Evolutionary conservation across 2,113 vertebrate genomes (phyloP).

Genomic region (Gallinago media): DNA sequence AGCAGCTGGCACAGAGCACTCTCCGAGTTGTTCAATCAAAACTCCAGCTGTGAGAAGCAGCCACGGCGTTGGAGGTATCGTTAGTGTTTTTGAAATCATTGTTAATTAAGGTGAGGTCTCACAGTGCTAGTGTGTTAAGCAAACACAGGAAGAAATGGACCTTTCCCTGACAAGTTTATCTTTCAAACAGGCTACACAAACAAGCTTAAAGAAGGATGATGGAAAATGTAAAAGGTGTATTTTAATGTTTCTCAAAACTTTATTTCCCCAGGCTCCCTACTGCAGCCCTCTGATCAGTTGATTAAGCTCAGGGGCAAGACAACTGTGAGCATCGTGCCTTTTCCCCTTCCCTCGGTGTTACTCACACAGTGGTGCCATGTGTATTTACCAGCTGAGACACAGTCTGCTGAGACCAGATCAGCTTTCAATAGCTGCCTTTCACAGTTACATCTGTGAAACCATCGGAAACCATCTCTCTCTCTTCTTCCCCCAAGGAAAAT

Average conservation of each 20-base stretch:
- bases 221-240: not conserved
- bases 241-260: not conserved
- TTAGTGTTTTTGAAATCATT: not conserved
- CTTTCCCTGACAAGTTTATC: constrained; percentile 4
- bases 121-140: not conserved
- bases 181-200: not conserved
- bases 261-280: not conserved
- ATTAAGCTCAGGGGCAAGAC: not conserved
- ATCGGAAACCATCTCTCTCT: not conserved
- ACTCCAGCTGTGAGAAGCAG: constrained; percentile 17
- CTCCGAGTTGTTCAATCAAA: not conserved
- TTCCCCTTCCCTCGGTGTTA: not conserved
- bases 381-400: not conserved
- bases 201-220: not conserved
- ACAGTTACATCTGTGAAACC: not conserved
- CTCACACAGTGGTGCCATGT: not conserved
- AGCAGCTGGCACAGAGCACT: not conserved
- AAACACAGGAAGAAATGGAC: not conserved
- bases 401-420: not conserved
- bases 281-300: not conserved
- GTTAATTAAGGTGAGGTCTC: constrained; percentile 37
- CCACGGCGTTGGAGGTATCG: not conserved
- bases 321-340: not conserved
- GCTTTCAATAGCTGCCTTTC: not conserved
- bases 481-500: not conserved